These are phyloP conservation scores for Falco novaeseelandiae DNA, from an alignment of 2,797 vertebrate genomes.

Conservation along the genomic window DNA sequence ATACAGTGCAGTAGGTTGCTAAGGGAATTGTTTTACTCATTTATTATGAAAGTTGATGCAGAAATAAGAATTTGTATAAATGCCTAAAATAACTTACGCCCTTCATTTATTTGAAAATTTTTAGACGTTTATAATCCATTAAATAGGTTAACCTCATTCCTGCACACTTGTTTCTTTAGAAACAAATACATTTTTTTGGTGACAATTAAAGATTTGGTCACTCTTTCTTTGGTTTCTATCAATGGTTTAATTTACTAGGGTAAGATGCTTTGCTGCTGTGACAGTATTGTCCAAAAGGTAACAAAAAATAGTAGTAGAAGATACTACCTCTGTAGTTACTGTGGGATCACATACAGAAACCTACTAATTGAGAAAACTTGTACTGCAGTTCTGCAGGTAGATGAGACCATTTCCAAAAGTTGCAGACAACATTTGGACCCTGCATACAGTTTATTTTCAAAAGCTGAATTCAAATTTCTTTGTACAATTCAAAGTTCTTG, in stretches of 20 bases:
- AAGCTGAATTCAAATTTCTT: not conserved
- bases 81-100: not conserved
- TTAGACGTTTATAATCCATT: not conserved
- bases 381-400: not conserved
- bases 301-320: not conserved
- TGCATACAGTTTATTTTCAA: not conserved
- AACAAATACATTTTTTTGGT: not conserved
- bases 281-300: not conserved
- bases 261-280: not conserved
- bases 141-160: not conserved
- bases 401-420: not conserved
- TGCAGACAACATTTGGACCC: not conserved
- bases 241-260: not conserved
- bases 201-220: not conserved
- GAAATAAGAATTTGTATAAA: not conserved
- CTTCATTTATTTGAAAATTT: not conserved
- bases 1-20: not conserved
- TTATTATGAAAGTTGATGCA: constrained; percentile 19
- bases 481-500: not conserved
- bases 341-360: not conserved
- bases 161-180: not conserved
- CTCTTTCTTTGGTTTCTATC: not conserved
- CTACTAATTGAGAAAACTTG: not conserved
- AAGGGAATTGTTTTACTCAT: constrained; percentile 44
- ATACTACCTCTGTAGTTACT: not conserved